These are phyloP conservation scores for Etia nguti DNA, from an alignment of 2,113 vertebrate genomes.

Conservation along the genomic window DNA sequence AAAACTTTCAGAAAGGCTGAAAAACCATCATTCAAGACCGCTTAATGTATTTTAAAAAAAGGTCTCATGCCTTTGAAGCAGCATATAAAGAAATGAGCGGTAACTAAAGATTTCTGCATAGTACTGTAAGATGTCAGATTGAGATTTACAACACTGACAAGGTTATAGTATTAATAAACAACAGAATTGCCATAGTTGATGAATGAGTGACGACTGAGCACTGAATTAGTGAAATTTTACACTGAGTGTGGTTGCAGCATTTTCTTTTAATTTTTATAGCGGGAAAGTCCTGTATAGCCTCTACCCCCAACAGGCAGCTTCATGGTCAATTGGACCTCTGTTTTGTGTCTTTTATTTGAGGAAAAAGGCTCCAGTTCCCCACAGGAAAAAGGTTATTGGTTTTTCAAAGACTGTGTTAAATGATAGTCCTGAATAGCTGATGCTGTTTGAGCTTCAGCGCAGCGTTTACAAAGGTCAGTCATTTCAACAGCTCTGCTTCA, in stretches of 20 bases:
- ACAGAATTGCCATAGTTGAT: background rate
- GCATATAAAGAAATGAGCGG: fast-evolving
- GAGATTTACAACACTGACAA: background rate
- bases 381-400: background rate
- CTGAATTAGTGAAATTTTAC: background rate
- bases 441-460: background rate
- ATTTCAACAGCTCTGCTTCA: background rate
- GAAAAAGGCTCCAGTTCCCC: background rate
- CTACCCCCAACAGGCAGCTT: background rate
- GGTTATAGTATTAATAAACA: background rate
- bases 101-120: background rate
- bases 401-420: conserved; percentile 5
- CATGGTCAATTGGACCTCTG: background rate
- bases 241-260: background rate
- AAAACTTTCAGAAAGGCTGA: background rate
- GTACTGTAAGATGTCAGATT: background rate
- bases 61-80: background rate
- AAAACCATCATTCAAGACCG: background rate
- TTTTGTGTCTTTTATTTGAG: background rate
- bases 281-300: background rate
- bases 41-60: background rate
- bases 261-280: background rate
- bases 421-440: conserved; percentile 28
- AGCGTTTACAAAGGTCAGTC: conserved; percentile 16
- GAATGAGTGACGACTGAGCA: background rate